phyloP scores from a whole-genome alignment of 2,888 invertebrate species.

The Gymnoscelis rufifasciata region DNA sequence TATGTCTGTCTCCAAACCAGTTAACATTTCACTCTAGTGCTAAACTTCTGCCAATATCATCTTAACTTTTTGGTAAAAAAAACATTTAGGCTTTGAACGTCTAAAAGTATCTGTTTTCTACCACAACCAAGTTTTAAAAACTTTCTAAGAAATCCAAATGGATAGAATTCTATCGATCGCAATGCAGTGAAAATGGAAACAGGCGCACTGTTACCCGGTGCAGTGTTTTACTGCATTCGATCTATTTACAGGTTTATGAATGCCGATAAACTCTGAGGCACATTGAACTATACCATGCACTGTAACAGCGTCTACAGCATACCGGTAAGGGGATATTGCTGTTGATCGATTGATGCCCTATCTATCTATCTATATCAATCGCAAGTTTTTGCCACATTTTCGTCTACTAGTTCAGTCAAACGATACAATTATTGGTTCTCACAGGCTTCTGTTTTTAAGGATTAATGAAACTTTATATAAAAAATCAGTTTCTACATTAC shows the following conservation, averaged over 20 bases:
- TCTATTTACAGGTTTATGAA: conserved; percentile 73
- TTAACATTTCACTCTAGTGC: background rate
- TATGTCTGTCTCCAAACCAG: background rate
- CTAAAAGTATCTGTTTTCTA: background rate
- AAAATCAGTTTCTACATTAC: no score
- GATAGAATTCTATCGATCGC: conserved; percentile 59
- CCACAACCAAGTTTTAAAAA: background rate
- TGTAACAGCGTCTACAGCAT: background rate
- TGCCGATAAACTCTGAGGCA: conserved; percentile 55
- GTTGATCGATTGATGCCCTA: background rate
- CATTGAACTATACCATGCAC: conserved; percentile 45
- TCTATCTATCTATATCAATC: no score
- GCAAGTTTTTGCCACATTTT: no score
- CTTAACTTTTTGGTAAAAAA: no score
- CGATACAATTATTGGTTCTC: no score
- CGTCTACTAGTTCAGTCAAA: no score
- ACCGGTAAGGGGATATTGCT: background rate
- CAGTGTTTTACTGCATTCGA: conserved; percentile 69
- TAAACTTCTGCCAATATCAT: no score
- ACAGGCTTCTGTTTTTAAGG: no score
- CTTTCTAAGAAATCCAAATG: conserved; percentile 26
- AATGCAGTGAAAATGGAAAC: conserved; percentile 63
- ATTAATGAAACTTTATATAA: no score
- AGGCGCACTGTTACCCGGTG: conserved; percentile 43
- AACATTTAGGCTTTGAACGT: no score